phyloP scores from a whole-genome alignment of 2,797 vertebrate genomes.

The Enteromius argenteus region DNA sequence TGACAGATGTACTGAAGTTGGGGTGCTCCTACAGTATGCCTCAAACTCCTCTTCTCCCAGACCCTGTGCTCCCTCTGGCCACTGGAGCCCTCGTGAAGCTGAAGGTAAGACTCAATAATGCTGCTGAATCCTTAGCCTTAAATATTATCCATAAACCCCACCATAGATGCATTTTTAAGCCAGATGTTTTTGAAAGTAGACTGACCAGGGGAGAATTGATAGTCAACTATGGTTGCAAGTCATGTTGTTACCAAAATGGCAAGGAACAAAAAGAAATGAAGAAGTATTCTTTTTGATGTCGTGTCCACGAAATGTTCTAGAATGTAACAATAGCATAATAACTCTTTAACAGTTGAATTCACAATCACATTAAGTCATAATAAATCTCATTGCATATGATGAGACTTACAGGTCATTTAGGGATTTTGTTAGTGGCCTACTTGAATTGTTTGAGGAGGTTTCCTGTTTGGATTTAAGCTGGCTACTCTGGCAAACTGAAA shows the following conservation, averaged over 20 bases:
- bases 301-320: not conserved
- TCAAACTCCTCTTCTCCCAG: constrained; percentile 94
- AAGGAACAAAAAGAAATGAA: not conserved
- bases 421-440: constrained; percentile 1
- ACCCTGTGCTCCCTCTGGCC: constrained; percentile 92
- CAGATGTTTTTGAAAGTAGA: not conserved
- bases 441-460: constrained; percentile 27
- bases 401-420: constrained; percentile 4
- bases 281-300: not conserved
- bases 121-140: not conserved
- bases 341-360: not conserved
- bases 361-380: not conserved
- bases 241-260: no score
- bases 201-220: not conserved
- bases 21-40: constrained; percentile 91
- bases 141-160: not conserved
- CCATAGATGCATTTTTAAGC: not conserved
- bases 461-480: constrained; percentile 35
- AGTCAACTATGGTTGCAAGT: no score
- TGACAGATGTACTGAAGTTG: constrained; percentile 90
- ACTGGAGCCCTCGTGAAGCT: constrained; percentile 97
- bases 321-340: not conserved
- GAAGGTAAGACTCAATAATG: constrained; percentile 84
- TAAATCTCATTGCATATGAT: constrained; percentile 20
- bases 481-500: constrained; percentile 23